phyloP scores from a whole-genome alignment of 1,140 invertebrate species.

The Cheumatopsyche charites region DNA sequence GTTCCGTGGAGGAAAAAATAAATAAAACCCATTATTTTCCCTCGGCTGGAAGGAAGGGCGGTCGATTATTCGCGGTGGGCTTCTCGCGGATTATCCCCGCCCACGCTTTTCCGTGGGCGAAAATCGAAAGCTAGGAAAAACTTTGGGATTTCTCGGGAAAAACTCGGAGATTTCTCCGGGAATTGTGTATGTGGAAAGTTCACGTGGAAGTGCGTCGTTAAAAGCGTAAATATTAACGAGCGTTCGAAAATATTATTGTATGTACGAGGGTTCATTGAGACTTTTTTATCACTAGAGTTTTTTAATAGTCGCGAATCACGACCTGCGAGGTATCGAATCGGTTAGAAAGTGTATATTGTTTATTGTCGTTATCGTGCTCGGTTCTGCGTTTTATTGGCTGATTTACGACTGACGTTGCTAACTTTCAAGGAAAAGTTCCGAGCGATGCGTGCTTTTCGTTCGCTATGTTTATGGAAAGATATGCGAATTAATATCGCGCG shows the following conservation, averaged over 20 bases:
- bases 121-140: background rate
- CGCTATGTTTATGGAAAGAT: no score
- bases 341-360: no score
- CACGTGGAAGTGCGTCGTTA: conserved; percentile 27
- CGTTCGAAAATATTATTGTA: conserved; percentile 5
- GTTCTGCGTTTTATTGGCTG: no score
- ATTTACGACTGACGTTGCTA: no score
- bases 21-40: no score
- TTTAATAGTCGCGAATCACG: conserved; percentile 26
- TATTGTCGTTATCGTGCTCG: no score
- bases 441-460: no score
- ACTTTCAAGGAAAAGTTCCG: no score
- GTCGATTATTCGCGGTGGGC: conserved; percentile 4
- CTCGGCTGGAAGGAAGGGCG: background rate
- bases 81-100: conserved; percentile 11
- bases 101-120: no score
- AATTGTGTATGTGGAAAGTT: conserved; percentile 31
- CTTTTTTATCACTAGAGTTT: conserved; percentile 22
- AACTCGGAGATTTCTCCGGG: conserved; percentile 20
- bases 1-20: no score
- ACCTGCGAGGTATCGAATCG: background rate
- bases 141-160: background rate
- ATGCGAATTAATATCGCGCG: no score
- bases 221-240: conserved; percentile 27
- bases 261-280: background rate